Conservation (phyloP, 2,797 vertebrate species). For the Falco peregrinus region DNA sequence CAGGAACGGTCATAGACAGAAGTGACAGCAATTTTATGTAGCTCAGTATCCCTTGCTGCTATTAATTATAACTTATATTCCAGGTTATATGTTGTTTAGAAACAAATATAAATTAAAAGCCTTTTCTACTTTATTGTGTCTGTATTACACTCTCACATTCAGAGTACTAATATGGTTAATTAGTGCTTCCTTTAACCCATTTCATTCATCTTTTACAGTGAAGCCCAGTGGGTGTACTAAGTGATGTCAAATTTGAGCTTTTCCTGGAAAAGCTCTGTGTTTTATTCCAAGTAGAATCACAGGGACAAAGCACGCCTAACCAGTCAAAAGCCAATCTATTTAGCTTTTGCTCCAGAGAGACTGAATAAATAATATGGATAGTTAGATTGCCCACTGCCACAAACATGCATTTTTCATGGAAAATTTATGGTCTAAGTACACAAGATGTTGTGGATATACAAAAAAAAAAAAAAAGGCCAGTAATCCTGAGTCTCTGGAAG, state of each 20-base stretch:
- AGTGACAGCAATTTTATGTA: not conserved
- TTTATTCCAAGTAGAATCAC: not conserved
- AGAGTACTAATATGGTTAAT: not conserved
- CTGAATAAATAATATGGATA: constrained; percentile 25
- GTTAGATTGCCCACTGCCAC: not conserved
- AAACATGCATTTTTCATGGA: constrained; percentile 21
- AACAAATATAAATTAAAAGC: not conserved
- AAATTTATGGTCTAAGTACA: constrained; percentile 26
- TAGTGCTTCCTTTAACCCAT: not conserved
- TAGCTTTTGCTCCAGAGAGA: constrained; percentile 10
- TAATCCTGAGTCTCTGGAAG: not conserved
- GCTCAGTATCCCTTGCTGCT: not conserved
- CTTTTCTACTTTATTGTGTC: not conserved
- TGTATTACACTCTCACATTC: not conserved
- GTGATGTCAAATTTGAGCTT: not conserved
- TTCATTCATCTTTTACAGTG: not conserved
- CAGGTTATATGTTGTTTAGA: not conserved
- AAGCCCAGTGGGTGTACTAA: not conserved
- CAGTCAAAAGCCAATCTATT: constrained; percentile 29
- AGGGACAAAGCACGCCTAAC: not conserved
- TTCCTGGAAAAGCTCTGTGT: not conserved
- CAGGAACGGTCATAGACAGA: not conserved
- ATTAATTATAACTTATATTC: not conserved
- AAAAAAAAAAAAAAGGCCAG: not conserved
- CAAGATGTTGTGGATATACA: not conserved